Evolutionary conservation across 2,113 vertebrate genomes (phyloP), one percentile per base, ranked within the genome.

Genomic region (Typhlomys cinereus): DNA sequence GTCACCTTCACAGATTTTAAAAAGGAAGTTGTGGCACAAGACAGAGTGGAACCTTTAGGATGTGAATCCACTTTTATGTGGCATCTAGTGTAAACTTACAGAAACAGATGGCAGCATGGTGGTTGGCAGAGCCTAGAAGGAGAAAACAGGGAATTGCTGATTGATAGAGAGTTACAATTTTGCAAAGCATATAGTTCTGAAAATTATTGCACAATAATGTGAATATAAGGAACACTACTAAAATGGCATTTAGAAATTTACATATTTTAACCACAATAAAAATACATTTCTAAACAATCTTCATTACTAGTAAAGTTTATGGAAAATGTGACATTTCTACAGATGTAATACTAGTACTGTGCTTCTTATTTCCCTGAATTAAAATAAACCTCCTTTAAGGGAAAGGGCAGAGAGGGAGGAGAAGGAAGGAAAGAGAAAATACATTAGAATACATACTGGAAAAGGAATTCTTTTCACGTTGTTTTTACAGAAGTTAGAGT

Each of bases 331-430:
- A 67, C 4, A 34, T 50, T 61, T 48, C 48, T 89, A 21, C 66
- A 31, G 52, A 59, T 31, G 67, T n/a, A 29, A 82, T 74, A 44
- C 6, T 74, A 52, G 64, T 36, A 59, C 44, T 64, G 71, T 31
- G 61, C 13, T 50, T 50, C 13, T 50, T 50, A 36, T 11, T n/a
- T 79, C 10, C 34, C 34, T 66, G 41, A 78, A 61, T 84, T 85
- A 50, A 93, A 92, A 88, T 34, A 74, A 76, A 89, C 46, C n/a
- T n/a, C n/a, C n/a, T n/a, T n/a, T n/a, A 61, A 7, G 44, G 12
- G 10, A 20, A 25, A 52, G 12, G n/a, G 17, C 12, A 31, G 0
- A n/a, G 50, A 62, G 7, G 41, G 39, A 70, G 25, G 31, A 18
- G 20, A 54, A 4, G 8, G 4, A 39, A 20, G 4, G 25, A 10